Evolutionary conservation across 2,888 invertebrate genomes (phyloP).

Genomic region (Latheticus oryzae): DNA sequence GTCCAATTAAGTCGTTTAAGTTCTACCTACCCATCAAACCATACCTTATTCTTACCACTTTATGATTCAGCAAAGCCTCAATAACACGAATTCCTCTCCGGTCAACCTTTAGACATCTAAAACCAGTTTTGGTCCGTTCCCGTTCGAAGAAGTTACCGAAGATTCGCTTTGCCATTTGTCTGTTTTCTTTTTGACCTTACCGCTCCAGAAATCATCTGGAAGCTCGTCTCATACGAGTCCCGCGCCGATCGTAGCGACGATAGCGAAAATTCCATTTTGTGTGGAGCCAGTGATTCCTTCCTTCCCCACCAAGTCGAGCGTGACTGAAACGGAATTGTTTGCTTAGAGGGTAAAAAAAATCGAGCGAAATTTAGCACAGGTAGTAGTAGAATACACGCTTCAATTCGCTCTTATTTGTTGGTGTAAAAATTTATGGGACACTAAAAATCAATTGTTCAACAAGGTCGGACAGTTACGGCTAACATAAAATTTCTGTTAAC

Average conservation of each 20-base stretch:
- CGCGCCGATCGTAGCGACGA: conserved; percentile 13
- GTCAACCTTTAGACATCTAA: conserved; percentile 31
- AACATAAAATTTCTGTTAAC: conserved; percentile 25
- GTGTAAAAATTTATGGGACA: conserved; percentile 36
- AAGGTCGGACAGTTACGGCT: conserved; percentile 34
- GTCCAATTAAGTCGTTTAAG: no score
- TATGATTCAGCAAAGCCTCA: conserved; percentile 36
- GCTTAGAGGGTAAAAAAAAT: conserved; percentile 6
- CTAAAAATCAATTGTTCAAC: conserved; percentile 38
- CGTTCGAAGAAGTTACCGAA: conserved; percentile 26
- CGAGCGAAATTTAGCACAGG: conserved; percentile 9
- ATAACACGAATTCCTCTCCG: conserved; percentile 38
- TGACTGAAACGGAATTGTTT: conserved; percentile 13
- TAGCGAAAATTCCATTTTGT: conserved; percentile 28
- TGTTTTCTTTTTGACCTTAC: conserved; percentile 10
- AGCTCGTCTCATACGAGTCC: conserved; percentile 20
- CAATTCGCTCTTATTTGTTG: conserved; percentile 15
- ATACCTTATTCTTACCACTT: no score
- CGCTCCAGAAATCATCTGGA: conserved; percentile 21
- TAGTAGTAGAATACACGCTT: conserved; percentile 16
- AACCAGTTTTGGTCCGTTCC: conserved; percentile 44
- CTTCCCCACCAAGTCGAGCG: conserved; percentile 5
- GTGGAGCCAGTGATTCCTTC: conserved; percentile 2
- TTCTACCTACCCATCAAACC: no score
- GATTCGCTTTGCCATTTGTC: conserved; percentile 5